Evolutionary conservation across 1,140 invertebrate genomes (phyloP).

Genomic region (Apis cerana): DNA sequence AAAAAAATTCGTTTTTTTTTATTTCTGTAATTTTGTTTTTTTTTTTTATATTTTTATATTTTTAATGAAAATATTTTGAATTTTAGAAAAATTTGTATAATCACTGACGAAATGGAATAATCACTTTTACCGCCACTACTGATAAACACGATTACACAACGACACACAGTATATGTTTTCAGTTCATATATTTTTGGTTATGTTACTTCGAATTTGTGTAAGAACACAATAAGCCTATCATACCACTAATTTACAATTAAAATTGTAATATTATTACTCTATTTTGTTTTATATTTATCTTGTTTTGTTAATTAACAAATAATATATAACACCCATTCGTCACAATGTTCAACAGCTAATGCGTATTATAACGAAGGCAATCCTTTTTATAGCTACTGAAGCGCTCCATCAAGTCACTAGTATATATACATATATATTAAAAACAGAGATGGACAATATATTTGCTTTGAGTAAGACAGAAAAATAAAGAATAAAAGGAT

Average conservation of each 20-base stretch:
- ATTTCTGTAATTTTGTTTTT: neutral
- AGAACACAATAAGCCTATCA: neutral
- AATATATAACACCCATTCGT: neutral
- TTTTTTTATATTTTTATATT: no score
- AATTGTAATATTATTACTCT: neutral
- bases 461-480: neutral
- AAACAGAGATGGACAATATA: neutral
- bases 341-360: slow-evolving; percentile 26
- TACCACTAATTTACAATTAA: neutral
- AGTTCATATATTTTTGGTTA: slow-evolving; percentile 29
- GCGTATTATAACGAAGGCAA: slow-evolving; percentile 19
- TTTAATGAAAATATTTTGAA: neutral
- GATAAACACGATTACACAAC: slow-evolving; percentile 37
- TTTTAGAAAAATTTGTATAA: neutral
- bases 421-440: no score
- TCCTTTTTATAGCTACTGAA: slow-evolving; percentile 50
- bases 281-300: neutral
- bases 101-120: no score
- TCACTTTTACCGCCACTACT: slow-evolving; percentile 25
- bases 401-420: neutral
- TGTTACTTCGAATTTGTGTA: neutral
- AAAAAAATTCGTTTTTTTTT: neutral
- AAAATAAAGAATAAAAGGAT: neutral
- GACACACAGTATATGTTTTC: neutral
- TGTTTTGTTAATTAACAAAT: neutral